These are phyloP conservation scores for Papilio elwesi DNA, from an alignment of 2,888 invertebrate species.

Conservation along the genomic window DNA sequence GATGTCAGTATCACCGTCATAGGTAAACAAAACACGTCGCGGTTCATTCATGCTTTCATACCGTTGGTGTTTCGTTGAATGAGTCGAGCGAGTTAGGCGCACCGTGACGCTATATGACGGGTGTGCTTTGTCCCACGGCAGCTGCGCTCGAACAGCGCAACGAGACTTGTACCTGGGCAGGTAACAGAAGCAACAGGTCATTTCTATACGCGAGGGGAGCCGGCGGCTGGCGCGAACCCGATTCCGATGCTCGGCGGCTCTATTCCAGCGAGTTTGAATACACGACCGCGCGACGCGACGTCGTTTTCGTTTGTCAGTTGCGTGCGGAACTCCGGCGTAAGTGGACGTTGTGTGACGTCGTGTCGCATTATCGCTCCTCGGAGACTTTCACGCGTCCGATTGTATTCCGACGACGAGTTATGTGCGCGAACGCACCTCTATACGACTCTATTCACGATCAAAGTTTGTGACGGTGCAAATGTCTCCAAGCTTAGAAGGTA, in stretches of 20 bases:
- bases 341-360: constrained; percentile 55
- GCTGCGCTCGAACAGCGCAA: constrained; percentile 64
- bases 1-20: constrained; percentile 39
- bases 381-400: constrained; percentile 61
- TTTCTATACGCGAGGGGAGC: constrained; percentile 73
- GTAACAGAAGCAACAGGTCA: constrained; percentile 83
- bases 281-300: constrained; percentile 27
- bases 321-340: constrained; percentile 55
- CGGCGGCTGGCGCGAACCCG: constrained; percentile 54
- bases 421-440: constrained; percentile 76
- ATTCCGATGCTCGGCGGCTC: constrained; percentile 43
- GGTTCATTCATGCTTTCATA: constrained; percentile 71
- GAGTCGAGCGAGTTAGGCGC: constrained; percentile 57
- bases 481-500: constrained; percentile 81
- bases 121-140: constrained; percentile 71
- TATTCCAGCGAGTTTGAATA: constrained; percentile 41
- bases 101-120: constrained; percentile 65
- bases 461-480: constrained; percentile 77
- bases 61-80: constrained; percentile 63
- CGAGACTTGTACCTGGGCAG: constrained; percentile 76
- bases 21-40: constrained; percentile 68
- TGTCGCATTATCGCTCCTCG: constrained; percentile 52
- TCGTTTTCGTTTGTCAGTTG: constrained; percentile 58
- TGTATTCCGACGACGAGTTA: constrained; percentile 65
- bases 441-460: constrained; percentile 59